Conservation (phyloP, 2,888 invertebrate species). For the Drosophila mulleri region DNA sequence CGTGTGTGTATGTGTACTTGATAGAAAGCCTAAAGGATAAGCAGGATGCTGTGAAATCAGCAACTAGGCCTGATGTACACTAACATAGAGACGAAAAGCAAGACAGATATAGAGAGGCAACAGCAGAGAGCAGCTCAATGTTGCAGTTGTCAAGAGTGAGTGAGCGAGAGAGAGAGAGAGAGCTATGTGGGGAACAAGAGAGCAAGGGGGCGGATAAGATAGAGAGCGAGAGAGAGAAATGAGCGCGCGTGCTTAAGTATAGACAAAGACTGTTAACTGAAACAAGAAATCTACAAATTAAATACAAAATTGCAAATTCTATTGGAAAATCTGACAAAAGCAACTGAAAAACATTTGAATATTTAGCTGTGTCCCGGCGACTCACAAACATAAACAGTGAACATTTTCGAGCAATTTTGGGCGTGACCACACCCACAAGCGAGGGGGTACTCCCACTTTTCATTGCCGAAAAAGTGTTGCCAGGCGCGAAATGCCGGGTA, state of each 20-base stretch:
- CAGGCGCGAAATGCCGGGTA: conserved; percentile 66
- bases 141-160: not conserved
- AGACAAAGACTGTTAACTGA: conserved; percentile 59
- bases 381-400: not conserved
- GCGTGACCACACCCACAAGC: conserved; percentile 49
- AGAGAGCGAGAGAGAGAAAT: not conserved
- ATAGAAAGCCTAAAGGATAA: conserved; percentile 68
- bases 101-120: conserved; percentile 9
- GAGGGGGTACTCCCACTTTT: conserved; percentile 20
- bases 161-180: conserved; percentile 1
- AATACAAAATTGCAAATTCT: conserved; percentile 5
- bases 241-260: conserved; percentile 26
- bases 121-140: conserved; percentile 10
- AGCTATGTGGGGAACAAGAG: not conserved
- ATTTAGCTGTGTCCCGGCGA: not conserved
- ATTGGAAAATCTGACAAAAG: not conserved
- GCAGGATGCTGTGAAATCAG: conserved; percentile 75
- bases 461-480: conserved; percentile 63
- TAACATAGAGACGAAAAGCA: conserved; percentile 15
- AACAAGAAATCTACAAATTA: not conserved
- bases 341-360: not conserved
- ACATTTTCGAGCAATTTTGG: not conserved
- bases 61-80: conserved; percentile 38
- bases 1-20: conserved; percentile 41
- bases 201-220: not conserved